phyloP scores from a whole-genome alignment of 2,797 vertebrate species.

The Catostomus latipinnis region DNA sequence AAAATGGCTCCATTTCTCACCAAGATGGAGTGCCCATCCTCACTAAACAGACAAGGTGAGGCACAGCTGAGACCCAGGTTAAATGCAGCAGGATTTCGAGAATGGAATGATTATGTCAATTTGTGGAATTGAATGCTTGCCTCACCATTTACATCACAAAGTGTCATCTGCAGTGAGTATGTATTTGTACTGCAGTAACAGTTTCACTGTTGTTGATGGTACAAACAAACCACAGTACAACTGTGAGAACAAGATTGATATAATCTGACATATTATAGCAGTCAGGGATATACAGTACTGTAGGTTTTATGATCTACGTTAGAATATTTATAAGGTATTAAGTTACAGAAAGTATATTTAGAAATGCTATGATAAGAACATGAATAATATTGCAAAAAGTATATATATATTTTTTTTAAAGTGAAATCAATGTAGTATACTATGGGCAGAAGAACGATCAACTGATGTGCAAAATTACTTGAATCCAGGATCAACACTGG shows the following conservation, averaged over 20 bases:
- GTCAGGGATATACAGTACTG: too few species aligned
- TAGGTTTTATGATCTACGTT: too few species aligned
- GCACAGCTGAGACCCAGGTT: conserved; percentile 65
- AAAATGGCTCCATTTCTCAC: conserved; percentile 73
- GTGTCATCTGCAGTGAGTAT: not conserved
- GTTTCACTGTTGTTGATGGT: not conserved
- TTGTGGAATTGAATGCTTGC: conserved; percentile 69
- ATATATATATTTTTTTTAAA: too few species aligned
- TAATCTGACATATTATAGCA: not conserved
- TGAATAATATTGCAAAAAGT: too few species aligned
- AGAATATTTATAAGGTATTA: too few species aligned
- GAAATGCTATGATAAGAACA: too few species aligned
- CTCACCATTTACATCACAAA: conserved; percentile 57
- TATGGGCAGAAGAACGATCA: too few species aligned
- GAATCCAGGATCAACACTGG: too few species aligned
- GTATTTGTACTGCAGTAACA: conserved; percentile 1
- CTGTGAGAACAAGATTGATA: not conserved
- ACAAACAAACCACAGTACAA: not conserved
- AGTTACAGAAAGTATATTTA: too few species aligned
- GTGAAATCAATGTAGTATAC: too few species aligned
- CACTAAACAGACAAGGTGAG: conserved; percentile 76
- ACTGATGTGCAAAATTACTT: too few species aligned
- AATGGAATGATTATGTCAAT: conserved; percentile 76
- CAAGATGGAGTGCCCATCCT: conserved; percentile 71
- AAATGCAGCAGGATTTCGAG: conserved; percentile 72